These are phyloP conservation scores for Caenorhabditis panamensis DNA, from an alignment of 2,888 invertebrate genomes.

Conservation along the genomic window DNA sequence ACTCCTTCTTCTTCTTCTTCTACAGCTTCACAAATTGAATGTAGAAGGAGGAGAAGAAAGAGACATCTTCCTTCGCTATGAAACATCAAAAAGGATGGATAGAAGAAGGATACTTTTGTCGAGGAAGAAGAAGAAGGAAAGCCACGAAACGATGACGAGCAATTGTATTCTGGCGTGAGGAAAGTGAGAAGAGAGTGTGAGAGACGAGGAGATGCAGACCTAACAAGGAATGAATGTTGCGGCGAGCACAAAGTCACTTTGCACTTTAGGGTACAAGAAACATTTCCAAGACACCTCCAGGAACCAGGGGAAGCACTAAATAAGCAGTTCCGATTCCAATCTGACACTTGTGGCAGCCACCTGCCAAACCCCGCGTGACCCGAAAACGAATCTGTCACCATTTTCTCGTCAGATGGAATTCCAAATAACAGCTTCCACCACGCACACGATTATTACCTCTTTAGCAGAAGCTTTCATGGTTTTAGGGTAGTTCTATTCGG, in stretches of 20 bases:
- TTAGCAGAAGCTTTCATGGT: too few species aligned
- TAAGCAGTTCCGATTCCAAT: neutral
- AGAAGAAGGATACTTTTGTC: constrained; percentile 44
- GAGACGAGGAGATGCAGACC: constrained; percentile 5
- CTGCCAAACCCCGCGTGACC: neutral
- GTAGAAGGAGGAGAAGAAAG: constrained; percentile 22
- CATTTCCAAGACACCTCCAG: too few species aligned
- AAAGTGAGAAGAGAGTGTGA: neutral
- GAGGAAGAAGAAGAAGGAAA: constrained; percentile 15
- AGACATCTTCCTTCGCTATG: constrained; percentile 35
- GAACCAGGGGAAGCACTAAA: neutral
- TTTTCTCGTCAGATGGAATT: neutral
- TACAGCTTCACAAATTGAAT: constrained; percentile 52
- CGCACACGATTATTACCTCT: neutral
- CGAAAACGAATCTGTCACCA: neutral
- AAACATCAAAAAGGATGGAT: constrained; percentile 54
- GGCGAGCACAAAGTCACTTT: neutral
- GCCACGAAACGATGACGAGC: constrained; percentile 30
- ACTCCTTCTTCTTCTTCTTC: constrained; percentile 29
- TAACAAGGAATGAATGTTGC: constrained; percentile 7
- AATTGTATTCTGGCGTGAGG: constrained; percentile 31
- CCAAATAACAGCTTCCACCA: neutral
- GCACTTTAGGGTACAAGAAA: neutral
- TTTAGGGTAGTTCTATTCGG: too few species aligned
- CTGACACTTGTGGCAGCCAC: neutral